Percentiles rank a stretch among this genome's conserved stretches.
Conservation (phyloP, 2,113 vertebrate genomes). For the Collichthys lucidus region DNA sequence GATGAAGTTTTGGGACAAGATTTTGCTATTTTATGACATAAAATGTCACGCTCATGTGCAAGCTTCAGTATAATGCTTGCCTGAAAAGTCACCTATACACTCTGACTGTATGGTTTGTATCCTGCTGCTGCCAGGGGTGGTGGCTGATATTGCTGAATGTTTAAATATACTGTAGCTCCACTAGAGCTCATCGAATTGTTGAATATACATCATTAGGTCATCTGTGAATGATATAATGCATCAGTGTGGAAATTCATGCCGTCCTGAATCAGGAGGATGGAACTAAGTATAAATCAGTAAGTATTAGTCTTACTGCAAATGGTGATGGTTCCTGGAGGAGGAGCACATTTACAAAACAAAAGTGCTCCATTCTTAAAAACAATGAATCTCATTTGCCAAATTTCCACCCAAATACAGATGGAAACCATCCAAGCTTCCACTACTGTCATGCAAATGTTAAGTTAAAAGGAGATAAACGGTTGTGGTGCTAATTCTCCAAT, state of each 20-base stretch:
- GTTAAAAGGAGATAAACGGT: background rate
- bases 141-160: background rate
- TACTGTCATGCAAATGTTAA: background rate
- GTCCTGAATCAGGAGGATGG: background rate
- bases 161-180: background rate
- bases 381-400: background rate
- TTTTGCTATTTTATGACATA: background rate
- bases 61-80: background rate
- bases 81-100: slow-evolving; percentile 8
- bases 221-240: background rate
- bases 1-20: background rate
- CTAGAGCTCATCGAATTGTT: background rate
- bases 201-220: background rate
- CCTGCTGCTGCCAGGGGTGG: background rate
- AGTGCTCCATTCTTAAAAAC: background rate
- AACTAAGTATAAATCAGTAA: background rate
- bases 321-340: background rate
- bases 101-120: slow-evolving; percentile 15
- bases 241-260: background rate
- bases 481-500: background rate
- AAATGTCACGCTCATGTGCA: slow-evolving; percentile 3
- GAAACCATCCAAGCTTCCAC: background rate
- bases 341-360: background rate
- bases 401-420: background rate
- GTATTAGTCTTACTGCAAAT: background rate